Conservation (phyloP, 2,797 vertebrate species). For the Microcaecilia unicolor region DNA sequence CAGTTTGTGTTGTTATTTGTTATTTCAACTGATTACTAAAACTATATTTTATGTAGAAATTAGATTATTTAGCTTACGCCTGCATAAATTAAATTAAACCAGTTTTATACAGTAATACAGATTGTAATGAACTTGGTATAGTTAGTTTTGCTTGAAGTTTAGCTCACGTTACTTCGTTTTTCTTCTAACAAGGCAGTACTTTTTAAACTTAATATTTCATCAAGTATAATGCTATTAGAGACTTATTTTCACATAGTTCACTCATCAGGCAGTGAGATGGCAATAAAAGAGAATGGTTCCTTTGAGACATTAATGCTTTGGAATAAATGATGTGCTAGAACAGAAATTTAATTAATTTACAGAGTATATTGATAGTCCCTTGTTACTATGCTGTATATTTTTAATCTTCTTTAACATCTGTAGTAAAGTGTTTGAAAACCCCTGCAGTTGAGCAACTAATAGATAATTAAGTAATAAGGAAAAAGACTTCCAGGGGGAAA, state of each 20-base stretch:
- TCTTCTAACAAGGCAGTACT: conserved; percentile 49
- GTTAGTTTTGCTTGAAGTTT: conserved; percentile 9
- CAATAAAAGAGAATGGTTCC: conserved; percentile 98
- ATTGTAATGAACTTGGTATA: neutral
- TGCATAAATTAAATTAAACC: neutral
- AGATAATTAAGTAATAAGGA: conserved; percentile 71
- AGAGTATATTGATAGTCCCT: conserved; percentile 98
- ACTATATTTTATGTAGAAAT: neutral
- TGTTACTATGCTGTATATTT: conserved; percentile 93
- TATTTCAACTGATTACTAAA: neutral
- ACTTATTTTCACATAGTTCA: conserved; percentile 91
- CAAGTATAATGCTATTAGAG: conserved; percentile 91
- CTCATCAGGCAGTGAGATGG: conserved; percentile 92
- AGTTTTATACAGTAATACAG: neutral
- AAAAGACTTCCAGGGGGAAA: conserved; percentile 57
- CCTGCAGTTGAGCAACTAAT: conserved; percentile 68
- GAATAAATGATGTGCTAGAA: conserved; percentile 98
- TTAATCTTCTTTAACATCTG: conserved; percentile 97
- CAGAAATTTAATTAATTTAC: conserved; percentile 99
- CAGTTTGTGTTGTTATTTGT: too few relatives aligned
- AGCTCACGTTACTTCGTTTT: conserved; percentile 26
- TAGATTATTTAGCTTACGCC: neutral
- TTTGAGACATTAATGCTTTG: conserved; percentile 85
- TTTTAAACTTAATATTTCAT: conserved; percentile 89
- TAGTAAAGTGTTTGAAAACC: conserved; percentile 76